phyloP scores from a whole-genome alignment of 2,888 invertebrate genomes.

The Torymus tubicola region DNA sequence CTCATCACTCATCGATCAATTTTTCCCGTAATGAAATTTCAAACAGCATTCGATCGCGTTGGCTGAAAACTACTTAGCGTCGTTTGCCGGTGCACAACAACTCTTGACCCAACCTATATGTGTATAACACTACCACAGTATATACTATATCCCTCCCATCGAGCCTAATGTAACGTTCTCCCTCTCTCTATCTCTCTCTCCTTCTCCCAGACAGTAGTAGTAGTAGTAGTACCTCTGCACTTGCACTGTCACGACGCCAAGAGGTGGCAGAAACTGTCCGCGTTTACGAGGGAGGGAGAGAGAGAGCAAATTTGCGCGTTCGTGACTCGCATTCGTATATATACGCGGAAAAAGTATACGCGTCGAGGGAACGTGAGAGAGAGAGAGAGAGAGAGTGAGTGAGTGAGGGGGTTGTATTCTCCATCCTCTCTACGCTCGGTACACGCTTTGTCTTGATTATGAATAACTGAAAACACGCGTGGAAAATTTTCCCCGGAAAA shows the following conservation, averaged over 20 bases:
- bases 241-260: neutral
- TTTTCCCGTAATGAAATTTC: no score
- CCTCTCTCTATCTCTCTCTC: no score
- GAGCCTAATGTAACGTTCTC: no score
- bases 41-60: no score
- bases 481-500: slow-evolving; percentile 52
- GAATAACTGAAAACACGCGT: slow-evolving; percentile 54
- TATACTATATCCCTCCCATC: no score
- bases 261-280: neutral
- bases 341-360: neutral
- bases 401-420: slow-evolving; percentile 16
- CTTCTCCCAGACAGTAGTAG: no score
- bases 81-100: neutral
- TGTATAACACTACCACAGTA: neutral
- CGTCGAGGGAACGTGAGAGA: neutral
- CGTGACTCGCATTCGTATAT: slow-evolving; percentile 44
- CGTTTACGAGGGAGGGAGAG: neutral
- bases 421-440: no score
- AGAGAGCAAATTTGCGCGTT: slow-evolving; percentile 35
- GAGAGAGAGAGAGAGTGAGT: neutral
- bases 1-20: no score
- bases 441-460: slow-evolving; percentile 51
- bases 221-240: neutral
- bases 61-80: no score
- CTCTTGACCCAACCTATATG: neutral